phyloP scores from a whole-genome alignment of 2,888 invertebrate species.

The Coecobrya sp. region DNA sequence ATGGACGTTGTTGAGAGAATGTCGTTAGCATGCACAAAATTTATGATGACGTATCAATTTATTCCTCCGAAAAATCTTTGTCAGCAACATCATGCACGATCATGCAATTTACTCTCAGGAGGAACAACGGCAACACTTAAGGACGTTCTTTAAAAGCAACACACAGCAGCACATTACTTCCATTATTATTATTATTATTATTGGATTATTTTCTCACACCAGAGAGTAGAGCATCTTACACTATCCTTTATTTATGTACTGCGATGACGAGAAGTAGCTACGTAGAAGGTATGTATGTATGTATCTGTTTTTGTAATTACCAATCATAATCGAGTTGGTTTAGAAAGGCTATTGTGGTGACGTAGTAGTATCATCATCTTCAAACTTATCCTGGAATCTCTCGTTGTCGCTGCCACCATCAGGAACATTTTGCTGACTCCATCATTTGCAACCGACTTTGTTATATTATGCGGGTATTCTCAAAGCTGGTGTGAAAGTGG shows the following conservation, averaged over 20 bases:
- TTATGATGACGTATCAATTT: not conserved
- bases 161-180: too few relatives aligned
- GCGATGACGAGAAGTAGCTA: not conserved
- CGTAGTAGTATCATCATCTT: not conserved
- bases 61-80: too few relatives aligned
- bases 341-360: not conserved
- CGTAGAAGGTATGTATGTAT: not conserved
- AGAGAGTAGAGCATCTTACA: too few relatives aligned
- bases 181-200: too few relatives aligned
- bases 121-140: too few relatives aligned
- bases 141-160: too few relatives aligned
- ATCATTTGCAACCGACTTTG: too few relatives aligned
- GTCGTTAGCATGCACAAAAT: not conserved
- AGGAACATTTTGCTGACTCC: too few relatives aligned
- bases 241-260: not conserved
- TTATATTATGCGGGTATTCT: not conserved
- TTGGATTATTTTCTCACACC: too few relatives aligned
- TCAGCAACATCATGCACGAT: too few relatives aligned
- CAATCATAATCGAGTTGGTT: conserved; percentile 48
- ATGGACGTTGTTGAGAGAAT: not conserved
- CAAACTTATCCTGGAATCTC: not conserved
- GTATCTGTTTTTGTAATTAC: conserved; percentile 10
- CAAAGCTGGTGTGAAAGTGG: not conserved
- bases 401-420: not conserved
- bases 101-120: too few relatives aligned